Base-by-base conservation (phyloP, 2,888 invertebrate species). In the Acrobasis consociella region DNA sequence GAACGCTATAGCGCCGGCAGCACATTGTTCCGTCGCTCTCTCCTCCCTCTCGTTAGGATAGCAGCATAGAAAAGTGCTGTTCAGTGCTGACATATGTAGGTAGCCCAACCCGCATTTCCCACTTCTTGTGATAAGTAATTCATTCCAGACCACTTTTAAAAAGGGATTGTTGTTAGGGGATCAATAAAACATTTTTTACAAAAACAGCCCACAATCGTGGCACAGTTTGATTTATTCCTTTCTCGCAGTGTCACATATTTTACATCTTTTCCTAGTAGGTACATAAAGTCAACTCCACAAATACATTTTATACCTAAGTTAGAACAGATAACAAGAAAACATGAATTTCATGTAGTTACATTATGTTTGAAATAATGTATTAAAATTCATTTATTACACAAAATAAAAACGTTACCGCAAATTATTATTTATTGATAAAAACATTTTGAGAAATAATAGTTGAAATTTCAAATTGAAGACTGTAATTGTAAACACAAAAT, bases 131-230 rank as follows among this genome's bases (percentile, higher is more conserved):
- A 11, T 42, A 42, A 3, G 11, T 42, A 11, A 3, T 11, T 42
- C 3, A 11, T n/a, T n/a, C n/a, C n/a, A n/a, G n/a, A n/a, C n/a
- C n/a, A n/a, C n/a, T n/a, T n/a, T n/a, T n/a, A n/a, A n/a, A n/a
- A n/a, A n/a, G n/a, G n/a, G n/a, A n/a, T n/a, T n/a, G 31, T 31
- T 31, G 31, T 31, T 7, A 31, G 31, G 8, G 31, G 7, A 31
- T 61, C 49, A 74, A 72, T 73, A 72, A 80, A 81, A 74, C 42
- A 64, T 62, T 39, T 51, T 42, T 70, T 83, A 82, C 73, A 85
- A 89, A 90, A 89, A 85, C 86, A 84, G 86, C 76, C 87, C 89
- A 89, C 88, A 84, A 75, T 72, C 76, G 88, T 86, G 89, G 88
- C 81, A 83, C 80, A 85, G 84, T 86, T 85, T 80, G 86, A 87